A percentile compares a stretch with the other conserved stretches of the same genome.
Conservation (phyloP, 2,113 vertebrate species). For the Todiramphus chloris region DNA sequence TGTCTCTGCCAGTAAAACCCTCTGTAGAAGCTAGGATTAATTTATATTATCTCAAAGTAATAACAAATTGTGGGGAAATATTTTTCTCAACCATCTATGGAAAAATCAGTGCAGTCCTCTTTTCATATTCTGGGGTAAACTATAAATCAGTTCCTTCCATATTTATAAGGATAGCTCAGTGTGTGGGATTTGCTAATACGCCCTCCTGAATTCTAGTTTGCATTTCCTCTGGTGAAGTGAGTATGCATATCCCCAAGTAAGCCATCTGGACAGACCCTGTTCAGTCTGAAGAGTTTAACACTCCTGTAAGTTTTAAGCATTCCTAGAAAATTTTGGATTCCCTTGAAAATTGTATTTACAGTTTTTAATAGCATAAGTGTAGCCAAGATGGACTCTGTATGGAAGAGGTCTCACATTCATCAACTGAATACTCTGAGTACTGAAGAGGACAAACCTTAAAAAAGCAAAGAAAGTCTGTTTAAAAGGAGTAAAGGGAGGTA, state of each 20-base stretch:
- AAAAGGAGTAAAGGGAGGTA: neutral
- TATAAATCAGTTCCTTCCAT: neutral
- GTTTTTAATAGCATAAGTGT: neutral
- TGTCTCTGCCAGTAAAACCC: neutral
- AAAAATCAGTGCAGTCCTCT: constrained; percentile 15
- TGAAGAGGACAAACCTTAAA: neutral
- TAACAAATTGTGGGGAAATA: neutral
- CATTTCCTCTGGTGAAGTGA: neutral
- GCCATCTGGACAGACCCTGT: neutral
- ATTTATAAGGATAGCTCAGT: neutral
- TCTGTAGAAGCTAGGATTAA: neutral
- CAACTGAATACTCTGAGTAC: neutral
- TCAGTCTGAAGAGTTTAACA: neutral
- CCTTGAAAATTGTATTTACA: neutral
- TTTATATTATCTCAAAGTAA: neutral
- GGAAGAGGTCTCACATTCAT: neutral
- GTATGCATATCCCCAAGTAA: neutral
- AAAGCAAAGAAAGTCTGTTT: neutral
- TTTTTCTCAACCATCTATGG: constrained; percentile 11
- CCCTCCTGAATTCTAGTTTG: neutral
- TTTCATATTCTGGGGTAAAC: neutral
- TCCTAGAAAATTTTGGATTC: constrained; percentile 27
- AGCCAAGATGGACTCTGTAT: neutral
- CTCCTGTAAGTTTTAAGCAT: neutral
- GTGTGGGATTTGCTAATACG: constrained; percentile 19